These are phyloP conservation scores for Vanessa tameamea DNA, from an alignment of 1,140 invertebrate genomes.

Conservation along the genomic window DNA sequence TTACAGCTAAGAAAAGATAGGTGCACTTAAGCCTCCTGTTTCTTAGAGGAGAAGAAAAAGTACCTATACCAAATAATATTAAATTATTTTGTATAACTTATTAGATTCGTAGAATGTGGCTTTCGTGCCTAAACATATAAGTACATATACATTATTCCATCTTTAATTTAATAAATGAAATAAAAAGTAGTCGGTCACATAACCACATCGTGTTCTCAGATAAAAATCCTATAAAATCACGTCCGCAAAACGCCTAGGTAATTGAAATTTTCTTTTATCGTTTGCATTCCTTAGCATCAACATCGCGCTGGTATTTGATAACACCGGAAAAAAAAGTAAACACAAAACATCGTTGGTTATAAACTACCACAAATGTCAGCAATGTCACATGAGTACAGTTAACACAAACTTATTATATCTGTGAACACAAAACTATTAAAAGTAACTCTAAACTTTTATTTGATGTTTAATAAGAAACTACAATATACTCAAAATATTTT, in stretches of 20 bases:
- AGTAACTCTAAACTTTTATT: too few relatives aligned
- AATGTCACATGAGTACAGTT: neutral
- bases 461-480: neutral
- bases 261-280: conserved; percentile 63
- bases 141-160: neutral
- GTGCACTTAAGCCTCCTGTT: too few relatives aligned
- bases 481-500: conserved; percentile 18
- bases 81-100: too few relatives aligned
- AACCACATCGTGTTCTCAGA: conserved; percentile 36
- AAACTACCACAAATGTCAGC: neutral
- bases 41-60: too few relatives aligned
- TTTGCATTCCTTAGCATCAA: conserved; percentile 54
- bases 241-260: conserved; percentile 42
- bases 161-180: conserved; percentile 1
- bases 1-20: too few relatives aligned
- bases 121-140: too few relatives aligned
- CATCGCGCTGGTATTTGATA: conserved; percentile 66
- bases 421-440: too few relatives aligned
- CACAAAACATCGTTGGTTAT: conserved; percentile 52
- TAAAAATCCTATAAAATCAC: conserved; percentile 75
- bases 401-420: too few relatives aligned
- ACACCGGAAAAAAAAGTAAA: conserved; percentile 43
- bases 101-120: too few relatives aligned
- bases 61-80: too few relatives aligned
- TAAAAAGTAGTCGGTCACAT: conserved; percentile 20